Evolutionary conservation across 2,888 invertebrate species (phyloP), one percentile per base, ranked within the genome.

Genomic region (Lamellibrachia satsuma): DNA sequence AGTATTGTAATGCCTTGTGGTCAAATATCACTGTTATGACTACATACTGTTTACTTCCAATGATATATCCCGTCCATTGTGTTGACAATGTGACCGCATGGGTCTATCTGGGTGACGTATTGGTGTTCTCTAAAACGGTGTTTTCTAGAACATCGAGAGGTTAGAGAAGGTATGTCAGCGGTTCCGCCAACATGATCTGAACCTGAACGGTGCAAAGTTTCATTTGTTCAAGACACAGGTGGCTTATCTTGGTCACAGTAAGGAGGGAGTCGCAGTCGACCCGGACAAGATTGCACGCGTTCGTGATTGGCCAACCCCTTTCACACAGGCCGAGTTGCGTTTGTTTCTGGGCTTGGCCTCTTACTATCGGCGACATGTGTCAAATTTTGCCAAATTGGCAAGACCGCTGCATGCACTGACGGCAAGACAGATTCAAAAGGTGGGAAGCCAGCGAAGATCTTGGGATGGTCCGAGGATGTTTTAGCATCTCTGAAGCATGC

Each of bases 231-330:
- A 90, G 51, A 90, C 15, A 27, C 15, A 90, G 27, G 39, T 90
- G n/a, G 39, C 51, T 22, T 90, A 90, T 90, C 90, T 90, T 90
- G 90, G 90, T 8, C 90, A 90, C 22, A 22, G 90, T 22, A 51
- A 51, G 39, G 39, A 90, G 8, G 90, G 90, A 9, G 51, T 90
- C 9, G 4, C 8, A 9, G 90, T 90, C 39, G 90, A 90, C 22
- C 90, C 90, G 9, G 39, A 27, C 39, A 90, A 90, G 22, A 90
- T 90, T 51, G 51, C 39, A 8, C 39, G 90, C 9, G 22, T 90
- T 51, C 39, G 27, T 90, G 39, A 90, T 22, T 90, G 90, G 90
- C 90, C 90, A 27, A 90, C 51, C 8, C 90, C 90, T 8, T 15
- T 9, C 39, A 90, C 90, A 9, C 39, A 90, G 51, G 39, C 39